Percentiles rank a stretch among this genome's conserved stretches.
Evolutionary conservation across 1,140 invertebrate species (phyloP).

Genomic region (Mylabris phalerata): DNA sequence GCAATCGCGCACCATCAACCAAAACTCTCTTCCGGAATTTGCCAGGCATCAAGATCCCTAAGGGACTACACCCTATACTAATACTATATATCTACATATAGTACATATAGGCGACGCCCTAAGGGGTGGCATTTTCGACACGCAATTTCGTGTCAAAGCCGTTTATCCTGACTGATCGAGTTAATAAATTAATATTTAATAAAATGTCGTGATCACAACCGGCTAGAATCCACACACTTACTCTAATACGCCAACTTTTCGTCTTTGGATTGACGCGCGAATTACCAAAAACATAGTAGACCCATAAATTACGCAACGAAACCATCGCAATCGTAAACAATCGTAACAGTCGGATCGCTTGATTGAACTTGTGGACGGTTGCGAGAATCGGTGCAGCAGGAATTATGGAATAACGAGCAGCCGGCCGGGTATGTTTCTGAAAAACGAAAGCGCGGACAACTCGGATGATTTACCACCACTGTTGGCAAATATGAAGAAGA

Average conservation of each 20-base stretch:
- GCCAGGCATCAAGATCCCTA: too few relatives aligned
- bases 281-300: too few relatives aligned
- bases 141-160: conserved; percentile 23
- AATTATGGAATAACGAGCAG: conserved; percentile 18
- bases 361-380: conserved; percentile 18
- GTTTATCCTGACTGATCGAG: conserved; percentile 22
- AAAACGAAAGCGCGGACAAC: not conserved
- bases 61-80: not conserved
- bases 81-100: conserved; percentile 7
- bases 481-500: too few relatives aligned
- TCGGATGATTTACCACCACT: too few relatives aligned
- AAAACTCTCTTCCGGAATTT: too few relatives aligned
- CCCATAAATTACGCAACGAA: too few relatives aligned
- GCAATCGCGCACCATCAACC: too few relatives aligned
- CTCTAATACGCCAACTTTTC: too few relatives aligned
- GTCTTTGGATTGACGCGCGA: too few relatives aligned
- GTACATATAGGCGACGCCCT: conserved; percentile 7
- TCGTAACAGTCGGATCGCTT: conserved; percentile 9
- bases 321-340: conserved; percentile 10
- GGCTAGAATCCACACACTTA: conserved; percentile 4
- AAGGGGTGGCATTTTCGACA: conserved; percentile 20
- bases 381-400: conserved; percentile 10
- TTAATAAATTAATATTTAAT: conserved; percentile 26
- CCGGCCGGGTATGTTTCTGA: conserved; percentile 7
- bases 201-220: conserved; percentile 18